Conservation (phyloP, 1,140 invertebrate species). For the Calephelis virginiensis region DNA sequence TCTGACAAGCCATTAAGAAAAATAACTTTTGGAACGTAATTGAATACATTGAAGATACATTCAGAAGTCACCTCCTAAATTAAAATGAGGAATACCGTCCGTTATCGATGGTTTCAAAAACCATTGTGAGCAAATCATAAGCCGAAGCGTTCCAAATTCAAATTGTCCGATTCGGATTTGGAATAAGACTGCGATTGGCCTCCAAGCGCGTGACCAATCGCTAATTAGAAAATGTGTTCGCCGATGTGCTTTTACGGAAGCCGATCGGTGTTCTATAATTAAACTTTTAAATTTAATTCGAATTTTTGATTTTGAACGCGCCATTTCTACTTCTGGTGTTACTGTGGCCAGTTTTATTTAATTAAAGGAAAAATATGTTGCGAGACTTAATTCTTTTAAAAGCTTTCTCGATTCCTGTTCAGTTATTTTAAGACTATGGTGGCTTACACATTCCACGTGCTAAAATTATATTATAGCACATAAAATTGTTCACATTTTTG, state of each 20-base stretch:
- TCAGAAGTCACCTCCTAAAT: constrained; percentile 40
- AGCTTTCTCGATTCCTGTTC: too few species aligned
- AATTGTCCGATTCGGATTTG: constrained; percentile 70
- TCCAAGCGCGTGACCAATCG: constrained; percentile 73
- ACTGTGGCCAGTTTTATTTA: constrained; percentile 61
- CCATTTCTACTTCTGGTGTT: constrained; percentile 73
- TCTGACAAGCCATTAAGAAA: constrained; percentile 30
- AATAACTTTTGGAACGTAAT: constrained; percentile 30
- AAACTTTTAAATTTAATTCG: constrained; percentile 69
- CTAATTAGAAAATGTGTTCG: constrained; percentile 75
- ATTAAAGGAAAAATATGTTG: constrained; percentile 16
- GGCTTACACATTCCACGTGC: too few species aligned
- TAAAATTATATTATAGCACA: too few species aligned
- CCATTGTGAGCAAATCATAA: constrained; percentile 52
- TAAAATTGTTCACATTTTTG: too few species aligned
- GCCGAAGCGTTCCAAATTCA: constrained; percentile 70
- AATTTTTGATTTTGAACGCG: constrained; percentile 71
- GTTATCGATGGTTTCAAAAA: constrained; percentile 46
- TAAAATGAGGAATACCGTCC: constrained; percentile 41
- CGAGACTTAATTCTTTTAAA: neutral
- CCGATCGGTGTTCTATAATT: constrained; percentile 71
- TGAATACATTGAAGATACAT: constrained; percentile 36
- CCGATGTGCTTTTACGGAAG: constrained; percentile 70
- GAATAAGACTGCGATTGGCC: constrained; percentile 58
- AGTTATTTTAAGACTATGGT: too few species aligned